Evolutionary conservation across 2,797 vertebrate species (phyloP).

Genomic region (Peromyscus melanophrys): DNA sequence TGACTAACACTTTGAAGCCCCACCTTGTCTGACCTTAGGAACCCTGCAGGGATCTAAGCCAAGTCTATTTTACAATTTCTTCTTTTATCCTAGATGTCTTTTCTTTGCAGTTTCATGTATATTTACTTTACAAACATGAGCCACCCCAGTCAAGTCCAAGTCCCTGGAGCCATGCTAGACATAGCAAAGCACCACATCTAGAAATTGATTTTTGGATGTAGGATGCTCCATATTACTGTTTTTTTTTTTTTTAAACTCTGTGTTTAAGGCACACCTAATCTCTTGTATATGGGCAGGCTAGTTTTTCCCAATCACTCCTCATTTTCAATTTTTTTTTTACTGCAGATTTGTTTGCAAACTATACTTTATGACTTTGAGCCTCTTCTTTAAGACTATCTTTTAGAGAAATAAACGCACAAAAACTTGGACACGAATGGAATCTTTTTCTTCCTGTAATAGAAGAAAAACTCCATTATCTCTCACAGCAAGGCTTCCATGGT

Average conservation of each 20-base stretch:
- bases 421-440: neutral
- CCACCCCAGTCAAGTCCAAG: neutral
- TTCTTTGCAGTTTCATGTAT: neutral
- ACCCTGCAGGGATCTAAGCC: neutral
- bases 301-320: neutral
- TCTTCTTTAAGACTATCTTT: neutral
- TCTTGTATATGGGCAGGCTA: neutral
- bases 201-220: neutral
- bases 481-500: neutral
- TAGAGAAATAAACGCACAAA: neutral
- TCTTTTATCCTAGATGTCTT: neutral
- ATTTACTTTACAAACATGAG: neutral
- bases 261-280: neutral
- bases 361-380: neutral
- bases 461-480: neutral
- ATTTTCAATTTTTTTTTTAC: neutral
- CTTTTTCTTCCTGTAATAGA: neutral
- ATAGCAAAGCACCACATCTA: neutral
- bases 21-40: neutral
- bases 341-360: neutral
- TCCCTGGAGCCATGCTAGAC: neutral
- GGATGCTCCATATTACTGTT: neutral
- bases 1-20: neutral
- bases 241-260: neutral
- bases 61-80: slow-evolving; percentile 3